Evolutionary conservation across 1,140 invertebrate species (phyloP).

Genomic region (Philopotamus ludificatus): DNA sequence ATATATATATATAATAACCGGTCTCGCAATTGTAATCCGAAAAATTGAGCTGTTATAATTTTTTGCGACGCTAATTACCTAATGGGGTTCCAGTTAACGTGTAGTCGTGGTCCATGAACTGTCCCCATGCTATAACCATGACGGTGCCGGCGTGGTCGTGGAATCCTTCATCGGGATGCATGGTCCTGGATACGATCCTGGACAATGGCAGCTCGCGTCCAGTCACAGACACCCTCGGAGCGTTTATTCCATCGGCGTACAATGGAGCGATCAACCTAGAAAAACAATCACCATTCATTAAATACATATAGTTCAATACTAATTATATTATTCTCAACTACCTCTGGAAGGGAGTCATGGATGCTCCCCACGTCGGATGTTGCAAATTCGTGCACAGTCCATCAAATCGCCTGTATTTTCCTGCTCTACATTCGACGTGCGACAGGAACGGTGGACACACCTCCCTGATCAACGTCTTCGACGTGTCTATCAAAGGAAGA

Average conservation of each 20-base stretch:
- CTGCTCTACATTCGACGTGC: conserved; percentile 81
- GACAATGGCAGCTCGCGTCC: conserved; percentile 76
- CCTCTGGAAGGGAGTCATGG: conserved; percentile 79
- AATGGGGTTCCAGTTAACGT: conserved; percentile 84
- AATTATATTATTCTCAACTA: too few relatives aligned
- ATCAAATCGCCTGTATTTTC: conserved; percentile 87
- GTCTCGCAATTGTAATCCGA: too few relatives aligned
- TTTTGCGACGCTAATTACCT: too few relatives aligned
- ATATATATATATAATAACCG: too few relatives aligned
- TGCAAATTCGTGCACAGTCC: conserved; percentile 92
- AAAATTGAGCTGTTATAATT: too few relatives aligned
- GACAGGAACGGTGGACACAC: conserved; percentile 85
- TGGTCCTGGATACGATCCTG: conserved; percentile 80
- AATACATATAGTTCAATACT: too few relatives aligned
- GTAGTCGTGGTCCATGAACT: conserved; percentile 93
- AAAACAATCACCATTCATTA: too few relatives aligned
- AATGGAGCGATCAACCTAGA: conserved; percentile 72
- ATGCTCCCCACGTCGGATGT: conserved; percentile 89
- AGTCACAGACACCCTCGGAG: conserved; percentile 72
- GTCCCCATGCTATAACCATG: conserved; percentile 91
- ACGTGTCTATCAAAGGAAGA: conserved; percentile 85
- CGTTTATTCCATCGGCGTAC: conserved; percentile 78
- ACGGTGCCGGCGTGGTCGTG: conserved; percentile 93
- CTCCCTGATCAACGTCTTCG: conserved; percentile 82
- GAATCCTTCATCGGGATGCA: conserved; percentile 88